Conservation (phyloP, 30 jellyfish, hydroid and myxozoan species). For the Pseudorhiza aurosa region DNA sequence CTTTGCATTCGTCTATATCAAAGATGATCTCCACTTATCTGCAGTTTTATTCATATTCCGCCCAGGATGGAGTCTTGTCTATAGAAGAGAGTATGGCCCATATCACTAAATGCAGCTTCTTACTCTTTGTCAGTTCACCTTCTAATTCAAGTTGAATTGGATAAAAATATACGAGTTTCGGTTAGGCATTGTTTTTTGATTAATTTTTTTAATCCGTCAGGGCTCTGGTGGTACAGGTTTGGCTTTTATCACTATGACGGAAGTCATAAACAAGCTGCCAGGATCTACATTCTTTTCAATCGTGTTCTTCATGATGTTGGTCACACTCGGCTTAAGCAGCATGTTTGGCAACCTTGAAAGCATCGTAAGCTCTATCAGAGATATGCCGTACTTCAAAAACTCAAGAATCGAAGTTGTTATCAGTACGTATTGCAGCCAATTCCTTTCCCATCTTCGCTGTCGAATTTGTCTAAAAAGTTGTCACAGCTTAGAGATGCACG, state of each 20-base stretch:
- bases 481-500: too few species aligned
- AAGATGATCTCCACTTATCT: too few species aligned
- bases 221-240: constrained; percentile 92
- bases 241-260: constrained; percentile 94
- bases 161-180: too few species aligned
- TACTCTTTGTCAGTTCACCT: too few species aligned
- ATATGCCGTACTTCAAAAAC: constrained; percentile 68
- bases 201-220: constrained; percentile 25
- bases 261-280: constrained; percentile 86
- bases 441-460: too few species aligned
- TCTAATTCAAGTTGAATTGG: too few species aligned
- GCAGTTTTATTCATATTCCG: too few species aligned
- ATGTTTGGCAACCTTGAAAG: constrained; percentile 85
- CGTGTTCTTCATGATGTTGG: constrained; percentile 89
- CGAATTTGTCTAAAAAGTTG: too few species aligned
- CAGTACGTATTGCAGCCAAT: constrained; percentile 65
- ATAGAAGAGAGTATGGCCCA: too few species aligned
- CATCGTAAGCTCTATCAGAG: constrained; percentile 78
- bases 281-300: constrained; percentile 86
- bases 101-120: too few species aligned
- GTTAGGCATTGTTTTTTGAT: background rate
- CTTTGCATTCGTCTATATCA: too few species aligned
- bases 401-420: constrained; percentile 69
- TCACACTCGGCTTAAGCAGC: constrained; percentile 90
- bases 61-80: too few species aligned